Base-by-base conservation (phyloP, 2,888 invertebrate genomes). In the Drosophila formosana region DNA sequence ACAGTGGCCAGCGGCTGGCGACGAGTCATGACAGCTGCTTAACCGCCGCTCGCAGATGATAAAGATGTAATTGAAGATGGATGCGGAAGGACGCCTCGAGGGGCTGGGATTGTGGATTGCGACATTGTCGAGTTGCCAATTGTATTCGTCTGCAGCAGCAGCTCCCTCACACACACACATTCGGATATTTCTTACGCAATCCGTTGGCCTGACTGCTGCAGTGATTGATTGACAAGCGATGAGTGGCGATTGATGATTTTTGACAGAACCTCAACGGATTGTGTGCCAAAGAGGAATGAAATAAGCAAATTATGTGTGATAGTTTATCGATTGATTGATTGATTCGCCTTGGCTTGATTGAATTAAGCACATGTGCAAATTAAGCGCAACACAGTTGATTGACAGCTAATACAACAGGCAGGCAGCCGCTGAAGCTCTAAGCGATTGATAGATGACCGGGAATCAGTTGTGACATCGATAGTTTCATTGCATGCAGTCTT, bases 121-220 rank as follows among this genome's bases (percentile, higher is more conserved):
- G 25, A 8, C 23, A 49, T 37, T n/a, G n/a, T 41, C 23, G 39
- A 56, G 57, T 62, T 58, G 76, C 43, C 45, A 63, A 37, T 46
- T 74, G 66, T 66, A 43, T 62, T 6, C 39, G 39, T 3, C 39
- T 41, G 39, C 13, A 41, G 13, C 39, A 6, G 39, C 2, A 39
- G 56, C 46, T 74, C 61, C 30, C 30, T 30, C 30, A 5, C 30
- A 6, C 30, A 6, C 6, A 30, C 30, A 50, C 45, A 18, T 32
- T 30, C 28, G 28, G 25, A 47, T 65, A 56, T 18, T 18, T 65
- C 75, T 79, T 75, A 79, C 58, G 80, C 76, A 79, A 75, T 46
- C 49, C 45, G 46, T 45, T 45, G 25, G 60, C 0, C 11, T 46
- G 69, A 57, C 57, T 57, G 69, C 55, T 62, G 47, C 58, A 65